A percentile compares a stretch with the other conserved stretches of the same genome.
Conservation (phyloP, 64 coral and sea anemone genomes). For the Montipora capricornis region DNA sequence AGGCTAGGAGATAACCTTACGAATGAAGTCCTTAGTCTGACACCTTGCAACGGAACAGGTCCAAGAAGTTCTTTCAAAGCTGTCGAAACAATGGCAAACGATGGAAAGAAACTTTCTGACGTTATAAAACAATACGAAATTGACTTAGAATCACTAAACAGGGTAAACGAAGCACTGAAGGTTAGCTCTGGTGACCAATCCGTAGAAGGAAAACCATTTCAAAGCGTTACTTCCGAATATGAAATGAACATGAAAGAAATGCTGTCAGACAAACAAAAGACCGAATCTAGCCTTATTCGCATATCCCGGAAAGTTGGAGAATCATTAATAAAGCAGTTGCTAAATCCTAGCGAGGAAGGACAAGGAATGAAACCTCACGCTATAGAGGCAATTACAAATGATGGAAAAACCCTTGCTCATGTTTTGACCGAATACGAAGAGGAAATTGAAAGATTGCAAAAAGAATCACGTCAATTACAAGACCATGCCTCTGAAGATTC, state of each 20-base stretch:
- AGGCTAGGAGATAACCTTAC: conserved; percentile 40
- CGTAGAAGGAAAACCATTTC: not conserved
- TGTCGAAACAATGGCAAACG: conserved; percentile 38
- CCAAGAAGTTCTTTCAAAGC: not conserved
- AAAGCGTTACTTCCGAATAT: not conserved
- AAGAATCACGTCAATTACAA: conserved; percentile 4
- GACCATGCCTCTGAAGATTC: conserved; percentile 19
- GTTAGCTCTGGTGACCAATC: not conserved
- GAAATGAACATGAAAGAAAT: conserved; percentile 22
- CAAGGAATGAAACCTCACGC: not conserved
- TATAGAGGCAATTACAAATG: conserved; percentile 50
- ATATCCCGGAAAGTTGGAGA: not conserved
- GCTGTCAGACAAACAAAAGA: not conserved
- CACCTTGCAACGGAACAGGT: not conserved
- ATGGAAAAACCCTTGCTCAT: conserved; percentile 59
- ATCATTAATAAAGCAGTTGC: not conserved
- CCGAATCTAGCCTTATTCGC: not conserved
- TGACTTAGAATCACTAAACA: conserved; percentile 41
- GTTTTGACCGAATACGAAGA: conserved; percentile 63
- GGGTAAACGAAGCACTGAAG: conserved; percentile 52
- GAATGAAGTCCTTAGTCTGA: conserved; percentile 35
- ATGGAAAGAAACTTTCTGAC: conserved; percentile 58
- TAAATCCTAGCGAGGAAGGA: not conserved
- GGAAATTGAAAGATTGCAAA: conserved; percentile 30
- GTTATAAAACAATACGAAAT: conserved; percentile 72